These are phyloP conservation scores for Corydoras maculifer DNA, from an alignment of 2,113 vertebrate species.

Conservation along the genomic window DNA sequence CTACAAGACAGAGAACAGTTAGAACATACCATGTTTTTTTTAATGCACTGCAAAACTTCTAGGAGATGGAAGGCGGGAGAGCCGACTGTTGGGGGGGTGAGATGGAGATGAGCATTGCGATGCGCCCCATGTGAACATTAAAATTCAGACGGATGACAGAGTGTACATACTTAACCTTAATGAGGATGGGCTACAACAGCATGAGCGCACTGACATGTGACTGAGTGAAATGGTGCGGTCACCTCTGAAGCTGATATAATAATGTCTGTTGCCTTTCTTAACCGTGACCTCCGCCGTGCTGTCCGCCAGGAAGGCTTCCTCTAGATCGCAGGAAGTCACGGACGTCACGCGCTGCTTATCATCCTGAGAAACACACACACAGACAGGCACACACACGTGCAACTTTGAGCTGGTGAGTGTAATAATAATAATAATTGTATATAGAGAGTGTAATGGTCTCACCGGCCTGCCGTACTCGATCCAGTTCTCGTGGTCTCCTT, in stretches of 20 bases:
- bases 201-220: background rate
- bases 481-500: constrained; percentile 56
- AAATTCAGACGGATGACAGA: too few species aligned
- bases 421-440: too few species aligned
- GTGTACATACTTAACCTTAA: too few species aligned
- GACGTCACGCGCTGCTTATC: constrained; percentile 58
- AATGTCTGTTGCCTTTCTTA: constrained; percentile 60
- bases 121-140: too few species aligned
- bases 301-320: constrained; percentile 63
- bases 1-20: constrained; percentile 51
- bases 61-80: too few species aligned
- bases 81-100: too few species aligned
- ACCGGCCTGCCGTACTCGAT: constrained; percentile 58
- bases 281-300: constrained; percentile 52
- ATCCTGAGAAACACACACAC: constrained; percentile 52
- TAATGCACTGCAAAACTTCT: too few species aligned
- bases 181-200: too few species aligned
- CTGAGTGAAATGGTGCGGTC: constrained; percentile 7
- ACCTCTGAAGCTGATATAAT: constrained; percentile 77
- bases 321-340: constrained; percentile 65
- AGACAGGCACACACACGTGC: background rate
- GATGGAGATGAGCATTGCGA: too few species aligned
- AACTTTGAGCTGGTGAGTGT: too few species aligned
- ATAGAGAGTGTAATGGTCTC: constrained; percentile 25
- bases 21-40: too few species aligned